Percentiles rank a stretch among this genome's conserved stretches.
phyloP scores from a whole-genome alignment of 2,113 vertebrate species.

The Amphilophus citrinellus region DNA sequence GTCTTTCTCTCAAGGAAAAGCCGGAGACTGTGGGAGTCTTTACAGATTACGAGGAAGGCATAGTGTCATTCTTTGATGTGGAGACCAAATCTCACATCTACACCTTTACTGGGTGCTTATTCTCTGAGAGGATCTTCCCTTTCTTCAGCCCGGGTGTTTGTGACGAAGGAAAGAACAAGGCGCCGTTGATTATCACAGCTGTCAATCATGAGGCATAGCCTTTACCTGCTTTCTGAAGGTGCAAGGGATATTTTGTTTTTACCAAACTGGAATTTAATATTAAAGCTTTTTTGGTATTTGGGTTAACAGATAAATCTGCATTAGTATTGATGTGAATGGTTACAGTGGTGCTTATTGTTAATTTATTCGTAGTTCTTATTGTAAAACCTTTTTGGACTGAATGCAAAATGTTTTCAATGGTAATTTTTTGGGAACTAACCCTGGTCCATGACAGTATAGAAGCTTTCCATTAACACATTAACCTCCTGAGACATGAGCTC shows the following conservation, averaged over 20 bases:
- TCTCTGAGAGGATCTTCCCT: slow-evolving; percentile 65
- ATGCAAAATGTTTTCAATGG: not conserved
- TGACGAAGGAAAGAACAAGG: slow-evolving; percentile 62
- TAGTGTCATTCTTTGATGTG: slow-evolving; percentile 70
- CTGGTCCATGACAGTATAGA: not conserved
- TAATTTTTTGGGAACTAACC: not conserved
- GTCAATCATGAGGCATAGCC: slow-evolving; percentile 13
- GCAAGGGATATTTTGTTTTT: not conserved
- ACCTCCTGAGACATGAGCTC: too few relatives aligned
- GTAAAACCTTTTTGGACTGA: not conserved
- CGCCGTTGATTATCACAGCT: slow-evolving; percentile 44
- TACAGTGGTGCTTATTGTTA: not conserved
- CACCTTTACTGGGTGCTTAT: slow-evolving; percentile 68
- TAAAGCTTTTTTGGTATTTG: not conserved
- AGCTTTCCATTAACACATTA: too few relatives aligned
- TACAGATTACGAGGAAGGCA: slow-evolving; percentile 65
- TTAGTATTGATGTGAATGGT: not conserved
- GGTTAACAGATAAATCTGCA: not conserved
- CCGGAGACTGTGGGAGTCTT: slow-evolving; percentile 69
- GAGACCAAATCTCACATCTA: slow-evolving; percentile 66
- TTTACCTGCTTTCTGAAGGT: not conserved
- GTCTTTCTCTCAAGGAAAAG: slow-evolving; percentile 30
- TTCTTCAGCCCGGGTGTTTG: slow-evolving; percentile 69
- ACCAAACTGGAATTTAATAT: not conserved
- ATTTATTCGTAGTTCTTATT: not conserved